These are phyloP conservation scores for Nycteola revayana DNA, from an alignment of 2,888 invertebrate species.

Conservation along the genomic window DNA sequence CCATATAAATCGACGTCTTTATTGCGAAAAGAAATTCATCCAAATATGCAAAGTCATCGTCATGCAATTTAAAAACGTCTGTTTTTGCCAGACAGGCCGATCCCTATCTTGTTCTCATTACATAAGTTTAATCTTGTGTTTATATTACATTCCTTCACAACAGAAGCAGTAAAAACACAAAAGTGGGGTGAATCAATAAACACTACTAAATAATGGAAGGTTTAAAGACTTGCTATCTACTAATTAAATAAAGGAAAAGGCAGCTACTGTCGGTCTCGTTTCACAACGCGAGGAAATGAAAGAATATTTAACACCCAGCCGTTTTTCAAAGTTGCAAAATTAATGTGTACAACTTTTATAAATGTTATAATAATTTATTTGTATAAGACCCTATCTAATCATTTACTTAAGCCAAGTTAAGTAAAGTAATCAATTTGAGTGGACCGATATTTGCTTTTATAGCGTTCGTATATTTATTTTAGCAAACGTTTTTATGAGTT, in stretches of 20 bases:
- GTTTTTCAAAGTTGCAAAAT: too few species aligned
- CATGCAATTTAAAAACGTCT: constrained; percentile 66
- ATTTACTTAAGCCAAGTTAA: too few species aligned
- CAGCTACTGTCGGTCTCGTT: constrained; percentile 15
- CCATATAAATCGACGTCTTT: constrained; percentile 47
- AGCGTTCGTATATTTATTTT: too few species aligned
- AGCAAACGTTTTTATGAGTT: too few species aligned
- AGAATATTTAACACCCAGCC: constrained; percentile 9
- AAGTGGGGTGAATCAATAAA: constrained; percentile 14
- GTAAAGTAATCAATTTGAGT: too few species aligned
- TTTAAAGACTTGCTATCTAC: constrained; percentile 12
- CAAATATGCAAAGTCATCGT: constrained; percentile 55
- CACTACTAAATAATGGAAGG: constrained; percentile 8
- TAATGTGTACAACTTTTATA: too few species aligned
- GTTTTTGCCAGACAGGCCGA: constrained; percentile 47
- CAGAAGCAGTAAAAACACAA: constrained; percentile 11
- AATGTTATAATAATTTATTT: too few species aligned
- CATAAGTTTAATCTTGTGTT: constrained; percentile 44
- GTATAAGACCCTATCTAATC: too few species aligned
- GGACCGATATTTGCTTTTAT: too few species aligned
- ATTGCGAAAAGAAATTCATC: constrained; percentile 58
- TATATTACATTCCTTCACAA: constrained; percentile 16
- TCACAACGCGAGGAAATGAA: constrained; percentile 12
- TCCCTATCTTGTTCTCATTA: constrained; percentile 57
- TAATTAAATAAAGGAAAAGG: constrained; percentile 10